Conservation (phyloP, 2,797 vertebrate species). For the Propithecus perrieri region DNA sequence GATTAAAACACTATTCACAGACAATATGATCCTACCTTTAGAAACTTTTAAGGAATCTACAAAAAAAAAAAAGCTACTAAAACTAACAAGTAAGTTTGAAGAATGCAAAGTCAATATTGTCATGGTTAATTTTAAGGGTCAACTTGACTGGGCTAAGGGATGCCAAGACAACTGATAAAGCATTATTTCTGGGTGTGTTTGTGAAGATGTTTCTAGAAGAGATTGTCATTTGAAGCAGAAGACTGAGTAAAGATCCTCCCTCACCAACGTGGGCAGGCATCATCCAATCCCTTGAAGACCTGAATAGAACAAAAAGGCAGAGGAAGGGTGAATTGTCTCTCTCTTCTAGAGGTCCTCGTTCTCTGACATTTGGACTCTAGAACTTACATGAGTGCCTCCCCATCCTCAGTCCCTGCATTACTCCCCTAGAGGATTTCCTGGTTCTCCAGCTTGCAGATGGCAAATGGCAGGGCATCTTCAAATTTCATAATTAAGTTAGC, state of each 20-base stretch:
- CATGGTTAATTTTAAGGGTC: neutral
- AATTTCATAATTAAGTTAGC: neutral
- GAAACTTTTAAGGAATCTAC: neutral
- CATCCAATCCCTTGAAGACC: neutral
- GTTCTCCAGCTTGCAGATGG: neutral
- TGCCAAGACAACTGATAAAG: neutral
- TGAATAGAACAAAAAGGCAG: neutral
- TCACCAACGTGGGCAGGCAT: neutral
- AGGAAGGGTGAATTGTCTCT: neutral
- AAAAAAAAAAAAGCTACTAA: neutral
- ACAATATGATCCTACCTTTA: neutral
- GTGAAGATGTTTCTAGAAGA: neutral
- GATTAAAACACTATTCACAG: neutral
- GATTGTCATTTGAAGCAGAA: neutral
- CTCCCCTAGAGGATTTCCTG: neutral
- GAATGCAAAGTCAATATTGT: neutral
- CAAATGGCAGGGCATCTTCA: neutral
- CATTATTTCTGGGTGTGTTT: neutral
- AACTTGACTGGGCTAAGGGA: neutral
- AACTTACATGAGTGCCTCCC: neutral
- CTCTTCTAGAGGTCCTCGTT: neutral
- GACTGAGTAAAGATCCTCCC: neutral
- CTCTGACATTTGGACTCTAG: neutral
- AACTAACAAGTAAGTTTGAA: neutral
- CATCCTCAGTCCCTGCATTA: neutral